phyloP scores from a whole-genome alignment of 2,113 vertebrate species.

The Poeciliopsis retropinna region DNA sequence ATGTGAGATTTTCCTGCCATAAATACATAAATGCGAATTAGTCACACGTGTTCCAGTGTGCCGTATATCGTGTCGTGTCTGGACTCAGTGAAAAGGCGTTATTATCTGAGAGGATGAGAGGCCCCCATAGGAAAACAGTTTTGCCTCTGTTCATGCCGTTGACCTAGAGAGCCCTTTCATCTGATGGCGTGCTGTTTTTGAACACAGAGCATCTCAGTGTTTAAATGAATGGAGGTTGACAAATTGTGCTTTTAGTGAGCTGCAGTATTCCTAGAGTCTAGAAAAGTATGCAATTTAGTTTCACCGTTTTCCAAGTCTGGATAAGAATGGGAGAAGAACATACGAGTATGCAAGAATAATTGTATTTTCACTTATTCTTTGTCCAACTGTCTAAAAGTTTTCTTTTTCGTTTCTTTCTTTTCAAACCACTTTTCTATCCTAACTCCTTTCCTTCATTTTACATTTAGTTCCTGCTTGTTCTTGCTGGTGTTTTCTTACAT shows the following conservation, averaged over 20 bases:
- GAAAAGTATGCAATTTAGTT: neutral
- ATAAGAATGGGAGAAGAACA: neutral
- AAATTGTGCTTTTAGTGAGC: slow-evolving; percentile 47
- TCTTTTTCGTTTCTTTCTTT: neutral
- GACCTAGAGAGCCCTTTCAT: slow-evolving; percentile 70
- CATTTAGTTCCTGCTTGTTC: no score
- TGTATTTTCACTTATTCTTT: neutral
- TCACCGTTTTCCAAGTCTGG: no score
- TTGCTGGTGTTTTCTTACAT: no score
- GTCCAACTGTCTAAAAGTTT: neutral
- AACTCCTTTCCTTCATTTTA: no score
- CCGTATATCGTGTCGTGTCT: slow-evolving; percentile 42
- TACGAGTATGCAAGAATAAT: neutral
- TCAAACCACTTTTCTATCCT: no score
- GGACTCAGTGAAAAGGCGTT: slow-evolving; percentile 58
- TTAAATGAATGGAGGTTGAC: slow-evolving; percentile 32
- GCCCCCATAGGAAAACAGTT: slow-evolving; percentile 71
- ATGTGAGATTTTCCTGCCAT: slow-evolving; percentile 50
- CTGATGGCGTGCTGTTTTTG: slow-evolving; percentile 63
- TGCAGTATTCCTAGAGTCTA: neutral
- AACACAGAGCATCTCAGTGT: slow-evolving; percentile 67
- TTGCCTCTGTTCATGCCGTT: slow-evolving; percentile 71
- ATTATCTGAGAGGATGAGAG: slow-evolving; percentile 48
- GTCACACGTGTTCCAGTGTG: slow-evolving; percentile 61
- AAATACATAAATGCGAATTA: slow-evolving; percentile 67